Percentiles rank a stretch among this genome's conserved stretches.
Conservation (phyloP, 1,140 invertebrate genomes). For the Drosophila sturtevanti region DNA sequence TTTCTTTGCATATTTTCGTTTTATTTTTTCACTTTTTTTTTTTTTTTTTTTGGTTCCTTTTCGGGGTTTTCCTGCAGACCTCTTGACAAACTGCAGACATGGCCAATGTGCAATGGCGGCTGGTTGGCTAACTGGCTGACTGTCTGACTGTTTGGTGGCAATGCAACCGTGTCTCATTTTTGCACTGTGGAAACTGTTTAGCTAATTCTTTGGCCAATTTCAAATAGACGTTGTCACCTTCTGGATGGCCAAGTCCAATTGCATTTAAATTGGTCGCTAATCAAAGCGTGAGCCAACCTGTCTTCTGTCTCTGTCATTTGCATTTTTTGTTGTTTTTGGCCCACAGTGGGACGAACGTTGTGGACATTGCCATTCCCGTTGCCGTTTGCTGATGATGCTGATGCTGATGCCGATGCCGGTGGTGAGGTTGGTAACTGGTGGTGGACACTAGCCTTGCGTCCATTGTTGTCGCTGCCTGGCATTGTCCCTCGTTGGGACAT, state of each 20-base stretch:
- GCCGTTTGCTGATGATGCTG: conserved; percentile 9
- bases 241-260: conserved; percentile 47
- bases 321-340: conserved; percentile 65
- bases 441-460: conserved; percentile 5
- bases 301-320: conserved; percentile 52
- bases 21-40: conserved; percentile 47
- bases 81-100: conserved; percentile 71
- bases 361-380: neutral
- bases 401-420: conserved; percentile 33
- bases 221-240: conserved; percentile 17
- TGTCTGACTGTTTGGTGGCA: conserved; percentile 32
- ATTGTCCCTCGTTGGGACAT: conserved; percentile 40
- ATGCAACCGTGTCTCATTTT: conserved; percentile 10
- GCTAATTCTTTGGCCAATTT: conserved; percentile 37
- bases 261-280: conserved; percentile 77
- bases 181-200: conserved; percentile 34
- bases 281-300: conserved; percentile 49
- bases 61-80: conserved; percentile 48
- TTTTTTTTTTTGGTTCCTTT: conserved; percentile 34
- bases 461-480: conserved; percentile 20
- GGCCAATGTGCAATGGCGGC: conserved; percentile 49
- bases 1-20: too few relatives aligned
- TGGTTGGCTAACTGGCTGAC: neutral
- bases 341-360: conserved; percentile 43
- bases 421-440: conserved; percentile 49